Base-by-base conservation (phyloP, 2,113 vertebrate species). In the Centropristis striata region DNA sequence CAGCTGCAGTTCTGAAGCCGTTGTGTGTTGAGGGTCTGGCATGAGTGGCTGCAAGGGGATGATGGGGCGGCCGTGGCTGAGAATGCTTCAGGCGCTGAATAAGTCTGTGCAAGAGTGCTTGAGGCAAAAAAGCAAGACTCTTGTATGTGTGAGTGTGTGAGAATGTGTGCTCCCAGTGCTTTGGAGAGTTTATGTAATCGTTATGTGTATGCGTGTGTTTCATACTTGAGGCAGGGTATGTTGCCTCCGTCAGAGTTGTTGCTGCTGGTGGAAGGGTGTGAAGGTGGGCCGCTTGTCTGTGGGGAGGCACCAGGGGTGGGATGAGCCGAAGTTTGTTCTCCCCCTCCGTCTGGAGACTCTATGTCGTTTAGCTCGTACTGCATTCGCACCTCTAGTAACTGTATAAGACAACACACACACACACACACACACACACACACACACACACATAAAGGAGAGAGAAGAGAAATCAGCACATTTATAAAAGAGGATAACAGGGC, bases 181-280 rank as follows among this genome's bases (percentile, higher is more conserved):
- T 63, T 1, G 23, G 46, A 66, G 67, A 59, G 37, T 55, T 82
- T 41, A 68, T 49, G 46, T 25, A 68, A 76, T 64, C 39, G 44
- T 44, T 9, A 67, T 41, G 69, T 55, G 60, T 36, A 4, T 44
- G 9, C 21, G 58, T 46, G 74, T 37, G 37, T 75, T 44, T 69
- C 89, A 12, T 96, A 99, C 98, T 97, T 99, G 87, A 99, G 97
- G 91, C 98, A 99, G 55, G 98, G 98, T 13, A 98, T 95, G 85
- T 97, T 99, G 94, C 98, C 97, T 57, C 97, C 97, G 58, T 99
- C 97, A 14, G 98, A 99, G 21, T 98, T 98, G 94, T 96, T 98
- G 94, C 98, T 99, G 84, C 97, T 98, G 87, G 96, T 98, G 73
- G 97, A 98, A 8, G 98, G 97, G 72, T 98, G 98, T 66, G 97